Evolutionary conservation across 2,113 vertebrate species (phyloP).

Genomic region (Ia io): DNA sequence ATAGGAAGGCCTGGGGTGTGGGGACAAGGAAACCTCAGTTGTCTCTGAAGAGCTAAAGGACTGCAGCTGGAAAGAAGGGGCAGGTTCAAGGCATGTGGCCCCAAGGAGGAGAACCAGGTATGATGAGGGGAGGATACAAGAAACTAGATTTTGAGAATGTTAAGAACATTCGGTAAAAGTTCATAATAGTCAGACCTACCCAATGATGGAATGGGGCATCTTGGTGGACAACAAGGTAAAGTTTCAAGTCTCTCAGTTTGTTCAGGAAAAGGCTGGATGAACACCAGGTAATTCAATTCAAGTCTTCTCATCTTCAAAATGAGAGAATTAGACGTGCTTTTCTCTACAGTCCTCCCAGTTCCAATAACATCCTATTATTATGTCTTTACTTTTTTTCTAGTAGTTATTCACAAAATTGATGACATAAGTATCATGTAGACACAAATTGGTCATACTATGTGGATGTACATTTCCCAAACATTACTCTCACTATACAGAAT

Average conservation of each 20-base stretch:
- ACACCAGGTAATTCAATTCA: not conserved
- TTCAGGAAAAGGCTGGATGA: not conserved
- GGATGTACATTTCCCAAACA: not conserved
- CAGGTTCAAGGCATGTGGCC: not conserved
- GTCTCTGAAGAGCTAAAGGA: not conserved
- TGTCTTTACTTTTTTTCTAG: not conserved
- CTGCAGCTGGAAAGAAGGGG: not conserved
- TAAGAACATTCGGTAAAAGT: not conserved
- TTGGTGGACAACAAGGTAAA: not conserved
- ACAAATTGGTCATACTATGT: not conserved
- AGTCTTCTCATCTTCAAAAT: conserved; percentile 6
- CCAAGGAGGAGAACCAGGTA: not conserved
- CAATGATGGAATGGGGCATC: not conserved
- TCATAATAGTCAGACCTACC: not conserved
- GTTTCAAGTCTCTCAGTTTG: not conserved
- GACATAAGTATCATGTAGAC: not conserved
- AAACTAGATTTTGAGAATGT: not conserved
- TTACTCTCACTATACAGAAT: not conserved
- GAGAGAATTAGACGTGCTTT: not conserved
- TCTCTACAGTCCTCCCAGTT: not conserved
- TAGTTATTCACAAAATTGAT: not conserved
- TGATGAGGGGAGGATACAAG: not conserved
- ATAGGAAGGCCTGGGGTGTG: not conserved
- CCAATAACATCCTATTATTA: not conserved
- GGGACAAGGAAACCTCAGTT: not conserved